These are phyloP conservation scores for Darevskia nairensis DNA, from an alignment of 2,797 vertebrate species.

Conservation along the genomic window DNA sequence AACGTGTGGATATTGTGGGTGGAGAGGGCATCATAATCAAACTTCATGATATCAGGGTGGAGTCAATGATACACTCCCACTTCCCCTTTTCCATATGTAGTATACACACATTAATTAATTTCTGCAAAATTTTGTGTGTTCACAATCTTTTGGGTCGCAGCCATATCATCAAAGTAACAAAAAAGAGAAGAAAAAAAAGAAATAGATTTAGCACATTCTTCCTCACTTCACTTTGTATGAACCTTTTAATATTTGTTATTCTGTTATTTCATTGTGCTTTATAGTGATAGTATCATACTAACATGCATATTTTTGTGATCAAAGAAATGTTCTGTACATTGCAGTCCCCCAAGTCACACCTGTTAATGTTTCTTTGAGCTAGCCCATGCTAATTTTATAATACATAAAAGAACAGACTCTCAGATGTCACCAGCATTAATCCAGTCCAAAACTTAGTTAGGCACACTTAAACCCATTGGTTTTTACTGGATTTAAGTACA, in stretches of 20 bases:
- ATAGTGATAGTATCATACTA: slow-evolving; percentile 17
- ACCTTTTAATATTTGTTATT: neutral
- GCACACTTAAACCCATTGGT: too few relatives aligned
- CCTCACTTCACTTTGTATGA: neutral
- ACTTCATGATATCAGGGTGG: neutral
- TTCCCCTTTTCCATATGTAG: neutral
- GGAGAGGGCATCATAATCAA: neutral
- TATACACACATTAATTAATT: neutral
- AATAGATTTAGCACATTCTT: neutral
- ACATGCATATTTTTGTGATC: neutral
- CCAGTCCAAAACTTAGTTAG: neutral
- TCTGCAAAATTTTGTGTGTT: neutral
- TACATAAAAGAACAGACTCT: neutral
- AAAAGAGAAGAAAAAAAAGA: neutral
- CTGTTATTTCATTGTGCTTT: neutral
- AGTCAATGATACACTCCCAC: neutral
- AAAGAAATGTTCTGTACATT: neutral
- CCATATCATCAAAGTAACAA: neutral
- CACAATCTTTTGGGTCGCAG: neutral
- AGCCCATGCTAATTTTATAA: slow-evolving; percentile 5
- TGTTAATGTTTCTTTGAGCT: neutral
- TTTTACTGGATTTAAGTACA: neutral
- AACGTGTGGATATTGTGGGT: neutral
- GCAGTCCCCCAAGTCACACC: slow-evolving; percentile 10
- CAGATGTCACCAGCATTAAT: neutral